Conservation (phyloP, 2,888 invertebrate species). For the Stramonita haemastoma region DNA sequence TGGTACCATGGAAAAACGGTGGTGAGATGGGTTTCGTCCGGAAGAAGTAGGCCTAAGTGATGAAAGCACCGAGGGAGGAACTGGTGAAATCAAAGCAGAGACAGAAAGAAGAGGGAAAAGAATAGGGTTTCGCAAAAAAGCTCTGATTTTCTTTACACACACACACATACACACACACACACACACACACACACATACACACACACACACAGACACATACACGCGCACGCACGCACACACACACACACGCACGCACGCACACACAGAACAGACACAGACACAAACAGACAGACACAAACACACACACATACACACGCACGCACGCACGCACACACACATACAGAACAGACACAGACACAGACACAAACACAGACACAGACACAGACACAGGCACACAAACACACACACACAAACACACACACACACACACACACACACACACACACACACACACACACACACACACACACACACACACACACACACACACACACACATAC, state of each 20-base stretch:
- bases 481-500: not conserved
- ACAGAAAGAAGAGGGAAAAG: no score
- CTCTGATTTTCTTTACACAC: not conserved
- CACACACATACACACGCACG: not conserved
- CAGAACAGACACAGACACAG: not conserved
- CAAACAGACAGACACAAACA: not conserved
- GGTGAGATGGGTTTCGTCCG: no score
- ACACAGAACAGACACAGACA: no score
- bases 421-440: not conserved
- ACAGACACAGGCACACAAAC: not conserved
- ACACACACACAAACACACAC: not conserved
- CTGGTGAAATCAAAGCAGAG: no score
- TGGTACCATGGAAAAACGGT: no score
- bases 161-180: not conserved
- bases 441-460: not conserved
- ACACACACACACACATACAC: not conserved
- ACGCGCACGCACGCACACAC: not conserved
- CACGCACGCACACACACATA: not conserved
- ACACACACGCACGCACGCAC: not conserved
- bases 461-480: not conserved
- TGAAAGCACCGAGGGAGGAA: no score
- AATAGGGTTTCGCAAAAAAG: no score
- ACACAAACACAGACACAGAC: not conserved
- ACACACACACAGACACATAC: not conserved
- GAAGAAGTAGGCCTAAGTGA: no score